Percentiles rank a stretch among this genome's conserved stretches.
Conservation (phyloP, 2,113 vertebrate species). For the Osmerus mordax region DNA sequence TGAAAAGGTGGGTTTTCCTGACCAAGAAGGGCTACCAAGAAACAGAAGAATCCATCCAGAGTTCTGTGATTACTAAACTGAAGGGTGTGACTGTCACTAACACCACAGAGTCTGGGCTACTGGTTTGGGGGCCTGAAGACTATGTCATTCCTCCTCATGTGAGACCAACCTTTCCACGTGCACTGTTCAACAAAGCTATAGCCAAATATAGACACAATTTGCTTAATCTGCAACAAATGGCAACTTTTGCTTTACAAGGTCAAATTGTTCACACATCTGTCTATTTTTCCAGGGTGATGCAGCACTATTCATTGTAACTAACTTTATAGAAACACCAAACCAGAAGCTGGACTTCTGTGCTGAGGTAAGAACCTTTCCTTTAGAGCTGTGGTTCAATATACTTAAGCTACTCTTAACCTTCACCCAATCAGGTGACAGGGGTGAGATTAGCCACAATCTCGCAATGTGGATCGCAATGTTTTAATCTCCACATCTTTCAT, state of each 20-base stretch:
- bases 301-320: conserved; percentile 84
- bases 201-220: no score
- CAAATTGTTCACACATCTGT: not conserved
- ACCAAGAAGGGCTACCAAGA: conserved; percentile 90
- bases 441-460: no score
- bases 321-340: conserved; percentile 85
- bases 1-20: conserved; percentile 87
- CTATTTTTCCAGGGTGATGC: conserved; percentile 78
- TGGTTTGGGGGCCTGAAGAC: conserved; percentile 89
- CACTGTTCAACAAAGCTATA: no score
- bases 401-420: not conserved
- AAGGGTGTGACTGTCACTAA: conserved; percentile 87
- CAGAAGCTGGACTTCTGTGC: conserved; percentile 81
- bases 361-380: conserved; percentile 76
- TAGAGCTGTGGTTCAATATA: not conserved
- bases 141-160: conserved; percentile 91
- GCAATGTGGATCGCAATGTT: no score
- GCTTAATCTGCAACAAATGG: no score
- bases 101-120: conserved; percentile 73
- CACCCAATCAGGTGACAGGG: no score
- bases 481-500: no score
- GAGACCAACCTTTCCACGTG: conserved; percentile 25
- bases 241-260: not conserved
- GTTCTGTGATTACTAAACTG: conserved; percentile 86
- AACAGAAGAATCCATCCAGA: conserved; percentile 82